Evolutionary conservation across 2,888 invertebrate genomes (phyloP).

Genomic region (Zhuqinia jingwanae): DNA sequence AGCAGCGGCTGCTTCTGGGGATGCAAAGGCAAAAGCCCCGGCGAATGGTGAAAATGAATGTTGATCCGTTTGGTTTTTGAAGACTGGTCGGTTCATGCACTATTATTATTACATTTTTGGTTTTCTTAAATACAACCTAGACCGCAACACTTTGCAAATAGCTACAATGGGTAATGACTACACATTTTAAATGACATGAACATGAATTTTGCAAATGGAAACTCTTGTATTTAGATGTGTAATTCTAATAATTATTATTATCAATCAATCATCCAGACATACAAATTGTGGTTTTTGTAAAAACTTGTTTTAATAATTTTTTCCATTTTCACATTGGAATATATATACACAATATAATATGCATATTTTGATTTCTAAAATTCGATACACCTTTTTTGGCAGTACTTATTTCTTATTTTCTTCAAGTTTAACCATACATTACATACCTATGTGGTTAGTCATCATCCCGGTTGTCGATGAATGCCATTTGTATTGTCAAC

Average conservation of each 20-base stretch:
- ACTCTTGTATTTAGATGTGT: constrained; percentile 24
- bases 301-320: not conserved
- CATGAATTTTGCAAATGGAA: not conserved
- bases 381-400: not conserved
- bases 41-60: constrained; percentile 70
- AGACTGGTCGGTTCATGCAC: constrained; percentile 41
- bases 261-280: constrained; percentile 9
- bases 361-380: not conserved
- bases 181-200: constrained; percentile 23
- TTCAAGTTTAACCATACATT: not conserved
- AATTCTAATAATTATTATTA: constrained; percentile 20
- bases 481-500: constrained; percentile 9
- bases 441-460: not conserved
- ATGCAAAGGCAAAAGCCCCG: constrained; percentile 80
- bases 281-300: not conserved
- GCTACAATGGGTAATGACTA: constrained; percentile 1
- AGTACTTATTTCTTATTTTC: constrained; percentile 8
- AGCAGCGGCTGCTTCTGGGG: constrained; percentile 88
- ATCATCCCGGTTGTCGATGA: constrained; percentile 24
- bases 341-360: not conserved
- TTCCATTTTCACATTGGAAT: not conserved
- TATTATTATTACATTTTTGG: not conserved
- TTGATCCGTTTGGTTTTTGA: constrained; percentile 50
- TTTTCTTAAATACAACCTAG: constrained; percentile 25
- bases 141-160: constrained; percentile 24